phyloP scores from a whole-genome alignment of 2,113 vertebrate species.

The Nothobranchius kuhntae region DNA sequence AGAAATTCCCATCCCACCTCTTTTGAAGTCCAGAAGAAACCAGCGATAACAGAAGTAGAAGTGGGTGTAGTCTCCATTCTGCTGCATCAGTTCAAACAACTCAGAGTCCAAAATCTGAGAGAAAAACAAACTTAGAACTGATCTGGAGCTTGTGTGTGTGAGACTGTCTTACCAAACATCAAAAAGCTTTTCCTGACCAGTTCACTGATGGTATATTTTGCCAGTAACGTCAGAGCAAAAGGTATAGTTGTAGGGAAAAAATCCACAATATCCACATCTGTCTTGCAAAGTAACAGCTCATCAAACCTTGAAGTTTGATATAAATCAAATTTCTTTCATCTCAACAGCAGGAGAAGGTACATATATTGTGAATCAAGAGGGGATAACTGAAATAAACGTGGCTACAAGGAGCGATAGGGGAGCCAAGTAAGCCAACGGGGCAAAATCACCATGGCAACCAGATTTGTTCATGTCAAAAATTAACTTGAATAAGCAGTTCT shows the following conservation, averaged over 20 bases:
- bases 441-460: not conserved
- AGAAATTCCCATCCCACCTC: slow-evolving; percentile 77
- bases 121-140: slow-evolving; percentile 3
- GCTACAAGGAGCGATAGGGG: not conserved
- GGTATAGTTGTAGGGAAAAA: too few relatives aligned
- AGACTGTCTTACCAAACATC: too few relatives aligned
- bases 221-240: too few relatives aligned
- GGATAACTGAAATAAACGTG: not conserved
- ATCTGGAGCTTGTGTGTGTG: not conserved
- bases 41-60: slow-evolving; percentile 99
- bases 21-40: slow-evolving; percentile 98
- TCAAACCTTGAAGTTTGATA: too few relatives aligned
- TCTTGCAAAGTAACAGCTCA: too few relatives aligned
- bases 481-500: not conserved
- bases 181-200: too few relatives aligned
- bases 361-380: not conserved
- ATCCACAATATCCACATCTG: not conserved
- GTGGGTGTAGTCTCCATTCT: slow-evolving; percentile 98
- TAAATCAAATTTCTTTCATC: too few relatives aligned
- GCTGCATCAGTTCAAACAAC: slow-evolving; percentile 98
- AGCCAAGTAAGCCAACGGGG: not conserved
- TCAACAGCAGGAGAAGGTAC: not conserved
- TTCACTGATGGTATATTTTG: too few relatives aligned
- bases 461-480: not conserved
- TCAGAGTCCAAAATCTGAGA: slow-evolving; percentile 94